Base-by-base conservation (phyloP, 1,140 invertebrate genomes). In the Orius insidiosus region DNA sequence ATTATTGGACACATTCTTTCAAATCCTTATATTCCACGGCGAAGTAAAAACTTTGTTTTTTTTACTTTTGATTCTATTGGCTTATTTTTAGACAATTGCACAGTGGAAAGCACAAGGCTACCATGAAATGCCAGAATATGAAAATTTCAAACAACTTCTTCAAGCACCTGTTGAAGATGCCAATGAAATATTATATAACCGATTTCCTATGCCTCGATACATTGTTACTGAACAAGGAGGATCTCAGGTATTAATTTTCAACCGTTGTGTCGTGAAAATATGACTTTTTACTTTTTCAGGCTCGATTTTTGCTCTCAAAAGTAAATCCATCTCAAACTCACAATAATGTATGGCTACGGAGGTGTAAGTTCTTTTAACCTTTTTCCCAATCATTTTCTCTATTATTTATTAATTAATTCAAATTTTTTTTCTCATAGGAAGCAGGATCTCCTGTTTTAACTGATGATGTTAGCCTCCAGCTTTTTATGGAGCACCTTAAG, bases 1-100 rank as follows among this genome's bases (percentile, higher is more conserved):
- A 3, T 72, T 99, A 10, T 96, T 99, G 92, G 96, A 99, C 61
- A 98, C 95, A 4, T 99, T 98, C 68, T n/a, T 99, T 99, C 94
- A 98, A 62, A 94, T 99, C 58, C 76, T 99, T 14, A 98, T 99
- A 57, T 99, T 96, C 66, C 92, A 97, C 60, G 96, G 96, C 66
- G 93, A 98, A 84, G n/a, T n/a, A n/a, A n/a, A n/a, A n/a, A n/a
- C n/a, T n/a, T n/a, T n/a, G n/a, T n/a, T n/a, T n/a, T n/a, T n/a
- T n/a, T n/a, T n/a, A n/a, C n/a, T n/a, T n/a, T n/a, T n/a, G n/a
- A n/a, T n/a, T n/a, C n/a, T n/a, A n/a, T n/a, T n/a, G n/a, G n/a
- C n/a, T n/a, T n/a, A n/a, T n/a, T n/a, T n/a, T n/a, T n/a, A n/a
- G n/a, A 97, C 90, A 10, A 97, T 99, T 61, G 90, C 87, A 14